Evolutionary conservation across 2,888 invertebrate genomes (phyloP).

Genomic region (Onchidella celtica): DNA sequence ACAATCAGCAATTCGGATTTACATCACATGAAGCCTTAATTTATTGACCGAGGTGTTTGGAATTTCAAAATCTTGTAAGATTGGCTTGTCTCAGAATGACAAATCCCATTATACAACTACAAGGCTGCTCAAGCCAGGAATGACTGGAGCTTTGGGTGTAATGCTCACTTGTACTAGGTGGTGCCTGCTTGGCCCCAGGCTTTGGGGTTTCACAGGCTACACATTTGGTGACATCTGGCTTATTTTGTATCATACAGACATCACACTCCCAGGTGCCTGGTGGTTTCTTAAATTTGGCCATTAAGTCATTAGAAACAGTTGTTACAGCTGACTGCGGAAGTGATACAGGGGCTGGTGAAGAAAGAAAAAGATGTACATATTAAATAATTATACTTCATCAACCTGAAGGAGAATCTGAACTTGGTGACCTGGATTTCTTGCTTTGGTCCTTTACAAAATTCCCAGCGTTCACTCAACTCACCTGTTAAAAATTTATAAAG

Average conservation of each 20-base stretch:
- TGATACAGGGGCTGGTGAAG: not conserved
- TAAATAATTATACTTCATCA: no score
- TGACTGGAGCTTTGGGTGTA: no score
- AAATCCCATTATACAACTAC: not conserved
- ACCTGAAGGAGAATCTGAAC: no score
- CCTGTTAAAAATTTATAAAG: no score
- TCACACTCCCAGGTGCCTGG: conserved; percentile 73
- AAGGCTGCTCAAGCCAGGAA: not conserved
- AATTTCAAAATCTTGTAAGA: no score
- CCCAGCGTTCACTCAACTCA: no score
- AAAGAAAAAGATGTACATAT: not conserved
- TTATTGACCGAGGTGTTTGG: no score
- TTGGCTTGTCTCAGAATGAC: no score
- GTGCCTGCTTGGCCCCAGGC: conserved; percentile 58
- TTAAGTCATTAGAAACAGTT: conserved; percentile 30
- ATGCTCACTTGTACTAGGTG: not conserved
- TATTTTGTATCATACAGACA: conserved; percentile 69
- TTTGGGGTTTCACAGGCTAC: conserved; percentile 75
- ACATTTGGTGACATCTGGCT: conserved; percentile 62
- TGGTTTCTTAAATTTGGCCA: conserved; percentile 62
- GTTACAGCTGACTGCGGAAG: not conserved
- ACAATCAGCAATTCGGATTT: not conserved
- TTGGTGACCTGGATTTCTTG: not conserved
- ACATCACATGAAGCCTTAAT: conserved; percentile 28
- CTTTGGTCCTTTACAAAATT: no score